Conservation (phyloP, 2,888 invertebrate species). For the Oscheius sp. region DNA sequence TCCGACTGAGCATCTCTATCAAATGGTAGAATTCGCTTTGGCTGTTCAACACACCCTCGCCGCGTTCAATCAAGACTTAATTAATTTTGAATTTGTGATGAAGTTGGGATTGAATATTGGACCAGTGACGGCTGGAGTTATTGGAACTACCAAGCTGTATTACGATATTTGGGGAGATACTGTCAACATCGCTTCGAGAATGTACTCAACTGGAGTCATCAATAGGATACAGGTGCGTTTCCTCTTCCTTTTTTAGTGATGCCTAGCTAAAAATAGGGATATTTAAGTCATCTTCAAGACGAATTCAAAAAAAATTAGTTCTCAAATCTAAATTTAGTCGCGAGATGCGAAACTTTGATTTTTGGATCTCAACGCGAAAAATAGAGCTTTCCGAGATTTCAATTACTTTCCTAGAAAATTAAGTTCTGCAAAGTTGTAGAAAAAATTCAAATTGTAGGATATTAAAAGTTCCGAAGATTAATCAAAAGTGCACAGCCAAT, state of each 20-base stretch:
- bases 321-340: too few species aligned
- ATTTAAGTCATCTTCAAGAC: too few species aligned
- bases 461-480: too few species aligned
- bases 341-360: too few species aligned
- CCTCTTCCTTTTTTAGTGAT: too few species aligned
- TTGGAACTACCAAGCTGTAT: conserved; percentile 92
- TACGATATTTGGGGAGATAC: conserved; percentile 99
- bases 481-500: neutral
- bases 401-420: too few species aligned
- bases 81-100: conserved; percentile 87
- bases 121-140: conserved; percentile 88
- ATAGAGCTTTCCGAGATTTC: too few species aligned
- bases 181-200: conserved; percentile 93
- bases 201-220: conserved; percentile 93
- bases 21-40: conserved; percentile 90
- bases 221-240: conserved; percentile 78
- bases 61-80: conserved; percentile 86
- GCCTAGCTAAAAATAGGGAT: too few species aligned
- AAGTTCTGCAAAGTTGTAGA: too few species aligned
- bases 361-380: too few species aligned
- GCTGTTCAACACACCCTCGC: conserved; percentile 87
- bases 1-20: conserved; percentile 69
- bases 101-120: conserved; percentile 82
- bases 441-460: too few species aligned
- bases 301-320: too few species aligned